Conservation (phyloP, 2,113 vertebrate genomes). For the Galbula dea region DNA sequence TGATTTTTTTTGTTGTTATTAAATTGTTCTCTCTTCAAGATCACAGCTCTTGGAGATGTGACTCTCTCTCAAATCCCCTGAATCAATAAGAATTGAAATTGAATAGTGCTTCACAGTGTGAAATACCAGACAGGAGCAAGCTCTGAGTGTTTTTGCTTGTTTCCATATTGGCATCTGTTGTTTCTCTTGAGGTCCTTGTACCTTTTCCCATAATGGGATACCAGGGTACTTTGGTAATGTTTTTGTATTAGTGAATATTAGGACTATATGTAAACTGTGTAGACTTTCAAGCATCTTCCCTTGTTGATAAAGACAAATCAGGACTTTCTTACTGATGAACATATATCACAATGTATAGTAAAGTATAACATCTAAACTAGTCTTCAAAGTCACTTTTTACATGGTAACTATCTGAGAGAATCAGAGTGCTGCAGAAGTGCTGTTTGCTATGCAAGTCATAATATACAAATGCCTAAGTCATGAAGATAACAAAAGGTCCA, state of each 20-base stretch:
- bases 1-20: not conserved
- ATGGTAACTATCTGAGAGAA: not conserved
- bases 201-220: not conserved
- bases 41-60: not conserved
- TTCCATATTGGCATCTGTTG: not conserved
- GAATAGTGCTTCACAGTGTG: not conserved
- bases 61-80: not conserved
- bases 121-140: not conserved
- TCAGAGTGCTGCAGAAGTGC: not conserved
- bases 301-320: not conserved
- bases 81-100: constrained; percentile 9
- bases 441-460: not conserved
- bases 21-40: not conserved
- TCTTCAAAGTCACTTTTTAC: not conserved
- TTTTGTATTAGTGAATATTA: not conserved
- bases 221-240: not conserved
- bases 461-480: not conserved
- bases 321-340: not conserved
- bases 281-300: not conserved
- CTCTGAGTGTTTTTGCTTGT: not conserved
- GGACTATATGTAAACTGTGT: not conserved
- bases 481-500: not conserved
- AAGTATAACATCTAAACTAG: not conserved
- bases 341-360: not conserved
- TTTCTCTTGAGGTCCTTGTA: not conserved